A percentile compares a stretch with the other conserved stretches of the same genome.
Evolutionary conservation across 1,140 invertebrate genomes (phyloP).

Genomic region (Tetragnatha versicolor): DNA sequence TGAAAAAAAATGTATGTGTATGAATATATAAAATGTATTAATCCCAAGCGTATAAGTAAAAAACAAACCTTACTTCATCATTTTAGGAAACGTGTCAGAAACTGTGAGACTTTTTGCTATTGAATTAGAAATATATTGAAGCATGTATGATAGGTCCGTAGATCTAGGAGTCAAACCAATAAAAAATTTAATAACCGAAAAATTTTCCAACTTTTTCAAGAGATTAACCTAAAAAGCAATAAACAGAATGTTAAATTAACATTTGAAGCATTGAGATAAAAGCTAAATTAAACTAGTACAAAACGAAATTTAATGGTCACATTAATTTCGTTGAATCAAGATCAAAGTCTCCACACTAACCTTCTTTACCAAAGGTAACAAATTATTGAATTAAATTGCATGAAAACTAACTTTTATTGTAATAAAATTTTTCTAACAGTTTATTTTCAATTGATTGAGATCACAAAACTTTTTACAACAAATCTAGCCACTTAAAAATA

Average conservation of each 20-base stretch:
- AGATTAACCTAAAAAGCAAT: conserved; percentile 56
- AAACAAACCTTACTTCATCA: conserved; percentile 59
- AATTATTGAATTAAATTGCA: no score
- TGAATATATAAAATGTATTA: no score
- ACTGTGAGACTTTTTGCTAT: conserved; percentile 58
- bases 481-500: no score
- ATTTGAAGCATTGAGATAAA: neutral
- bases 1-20: no score
- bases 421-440: no score
- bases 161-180: conserved; percentile 41
- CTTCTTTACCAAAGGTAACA: no score
- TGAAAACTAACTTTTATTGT: no score
- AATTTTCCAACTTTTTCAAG: conserved; percentile 6
- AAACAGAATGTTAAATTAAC: conserved; percentile 59
- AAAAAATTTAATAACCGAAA: conserved; percentile 44
- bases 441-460: no score
- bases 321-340: no score
- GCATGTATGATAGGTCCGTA: conserved; percentile 21
- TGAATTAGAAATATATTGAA: conserved; percentile 33
- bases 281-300: conserved; percentile 58
- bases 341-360: no score
- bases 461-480: no score
- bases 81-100: conserved; percentile 61
- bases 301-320: no score
- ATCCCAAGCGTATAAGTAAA: conserved; percentile 57